Percentiles rank a stretch among this genome's conserved stretches.
Conservation (phyloP, 2,797 vertebrate species). For the Cyclopterus lumpus region DNA sequence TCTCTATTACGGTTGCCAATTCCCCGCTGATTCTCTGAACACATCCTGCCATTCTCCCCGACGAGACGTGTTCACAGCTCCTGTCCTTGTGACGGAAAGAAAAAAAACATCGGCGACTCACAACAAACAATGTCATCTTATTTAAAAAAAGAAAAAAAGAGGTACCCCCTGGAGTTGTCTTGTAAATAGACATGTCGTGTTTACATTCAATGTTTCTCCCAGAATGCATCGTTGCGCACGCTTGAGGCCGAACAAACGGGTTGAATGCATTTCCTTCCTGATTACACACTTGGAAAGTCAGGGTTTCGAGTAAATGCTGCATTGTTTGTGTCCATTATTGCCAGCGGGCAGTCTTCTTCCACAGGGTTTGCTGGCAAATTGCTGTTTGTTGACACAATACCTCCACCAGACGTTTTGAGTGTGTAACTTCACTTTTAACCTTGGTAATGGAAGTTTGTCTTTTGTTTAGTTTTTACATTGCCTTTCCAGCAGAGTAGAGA, state of each 20-base stretch:
- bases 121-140: conserved; percentile 23
- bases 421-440: background rate
- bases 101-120: conserved; percentile 26
- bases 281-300: background rate
- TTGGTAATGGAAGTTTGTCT: background rate
- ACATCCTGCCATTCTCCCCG: conserved; percentile 33
- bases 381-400: background rate
- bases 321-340: background rate
- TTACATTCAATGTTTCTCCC: background rate
- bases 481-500: background rate
- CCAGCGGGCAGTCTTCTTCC: background rate
- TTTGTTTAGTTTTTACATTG: conserved; percentile 8
- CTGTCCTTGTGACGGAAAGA: conserved; percentile 15
- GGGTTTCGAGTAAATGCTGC: conserved; percentile 1
- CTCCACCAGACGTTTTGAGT: background rate
- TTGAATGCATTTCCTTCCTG: background rate
- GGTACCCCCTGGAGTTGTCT: background rate
- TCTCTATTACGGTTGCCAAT: conserved; percentile 57
- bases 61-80: conserved; percentile 36
- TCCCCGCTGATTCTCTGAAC: conserved; percentile 46
- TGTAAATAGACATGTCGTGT: conserved; percentile 8
- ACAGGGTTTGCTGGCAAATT: background rate
- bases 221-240: background rate
- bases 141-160: no score
- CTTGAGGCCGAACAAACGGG: background rate